Base-by-base conservation (phyloP, 2,888 invertebrate genomes). In the Hipparchia semele region DNA sequence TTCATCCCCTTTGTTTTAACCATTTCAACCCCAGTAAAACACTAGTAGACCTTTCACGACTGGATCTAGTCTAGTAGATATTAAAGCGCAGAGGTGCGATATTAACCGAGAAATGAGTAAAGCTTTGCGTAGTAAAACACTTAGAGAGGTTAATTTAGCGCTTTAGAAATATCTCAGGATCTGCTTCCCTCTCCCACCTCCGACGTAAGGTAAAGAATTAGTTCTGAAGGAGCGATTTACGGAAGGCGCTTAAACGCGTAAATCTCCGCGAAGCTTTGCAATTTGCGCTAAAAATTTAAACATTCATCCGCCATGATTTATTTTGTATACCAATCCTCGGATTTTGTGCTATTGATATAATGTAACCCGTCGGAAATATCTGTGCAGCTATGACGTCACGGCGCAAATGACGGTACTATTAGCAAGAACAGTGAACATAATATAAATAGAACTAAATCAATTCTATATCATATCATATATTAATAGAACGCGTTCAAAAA, bases 121-220 rank as follows among this genome's bases (percentile, higher is more conserved):
- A 89, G 91, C 90, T 91, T 92, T 88, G 87, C 87, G 87, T 92
- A 92, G 90, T 81, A 68, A 69, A 73, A 82, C 81, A 78, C 76
- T 83, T 87, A 89, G 86, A 83, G 83, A 84, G 88, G 84, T 87
- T 86, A 81, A 81, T 75, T 80, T 89, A 89, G 89, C 76, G 86
- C 87, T 88, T 84, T 91, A 90, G 89, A 87, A 82, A 81, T 51
- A 51, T 89, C 88, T 86, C 81, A 79, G 81, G 77, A 80, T 83
- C 82, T 83, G 86, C 87, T 87, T 87, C 84, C 78, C 83, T 83
- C 77, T 79, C 81, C 83, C 71, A 79, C 81, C 80, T 83, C 84
- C 84, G 82, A 82, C 80, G 79, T 83, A 82, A 82, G 82, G 82
- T 84, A 83, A 85, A 84, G 85, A 83, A 84, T 86, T 88, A 88